A percentile compares a stretch with the other conserved stretches of the same genome.
Evolutionary conservation across 2,797 vertebrate species (phyloP).

Genomic region (Decapterus maruadsi): DNA sequence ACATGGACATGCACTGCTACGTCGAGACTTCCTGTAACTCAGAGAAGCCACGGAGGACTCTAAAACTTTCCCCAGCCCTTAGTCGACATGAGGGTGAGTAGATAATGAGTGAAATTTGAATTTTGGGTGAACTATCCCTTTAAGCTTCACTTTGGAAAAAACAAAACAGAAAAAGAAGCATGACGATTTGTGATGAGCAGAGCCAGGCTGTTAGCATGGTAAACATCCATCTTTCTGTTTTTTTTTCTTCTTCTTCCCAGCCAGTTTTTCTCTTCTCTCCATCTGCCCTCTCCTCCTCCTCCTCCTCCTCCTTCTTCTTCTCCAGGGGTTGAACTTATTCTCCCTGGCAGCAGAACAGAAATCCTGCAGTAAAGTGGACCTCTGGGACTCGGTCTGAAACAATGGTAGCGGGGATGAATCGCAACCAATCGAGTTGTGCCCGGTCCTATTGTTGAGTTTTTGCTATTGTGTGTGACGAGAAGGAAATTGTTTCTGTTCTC

Average conservation of each 20-base stretch:
- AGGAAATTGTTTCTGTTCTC: constrained; percentile 77
- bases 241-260: background rate
- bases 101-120: too few species aligned
- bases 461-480: constrained; percentile 57
- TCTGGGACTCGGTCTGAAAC: constrained; percentile 66
- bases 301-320: too few species aligned
- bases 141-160: constrained; percentile 16
- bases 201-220: constrained; percentile 22
- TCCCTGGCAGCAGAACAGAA: constrained; percentile 46
- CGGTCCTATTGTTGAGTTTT: constrained; percentile 63
- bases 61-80: too few species aligned
- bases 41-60: too few species aligned
- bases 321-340: constrained; percentile 57
- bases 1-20: too few species aligned
- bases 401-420: constrained; percentile 67
- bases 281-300: constrained; percentile 23
- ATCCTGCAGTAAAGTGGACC: constrained; percentile 66
- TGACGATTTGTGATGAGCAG: constrained; percentile 21
- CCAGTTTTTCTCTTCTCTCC: constrained; percentile 22
- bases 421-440: constrained; percentile 41
- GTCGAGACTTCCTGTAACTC: too few species aligned
- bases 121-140: too few species aligned
- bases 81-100: too few species aligned
- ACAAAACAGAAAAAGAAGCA: background rate
- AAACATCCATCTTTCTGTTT: constrained; percentile 48